Percentiles rank a stretch among this genome's conserved stretches.
Evolutionary conservation across 2,113 vertebrate genomes (phyloP).

Genomic region (Pedionomus torquatus): DNA sequence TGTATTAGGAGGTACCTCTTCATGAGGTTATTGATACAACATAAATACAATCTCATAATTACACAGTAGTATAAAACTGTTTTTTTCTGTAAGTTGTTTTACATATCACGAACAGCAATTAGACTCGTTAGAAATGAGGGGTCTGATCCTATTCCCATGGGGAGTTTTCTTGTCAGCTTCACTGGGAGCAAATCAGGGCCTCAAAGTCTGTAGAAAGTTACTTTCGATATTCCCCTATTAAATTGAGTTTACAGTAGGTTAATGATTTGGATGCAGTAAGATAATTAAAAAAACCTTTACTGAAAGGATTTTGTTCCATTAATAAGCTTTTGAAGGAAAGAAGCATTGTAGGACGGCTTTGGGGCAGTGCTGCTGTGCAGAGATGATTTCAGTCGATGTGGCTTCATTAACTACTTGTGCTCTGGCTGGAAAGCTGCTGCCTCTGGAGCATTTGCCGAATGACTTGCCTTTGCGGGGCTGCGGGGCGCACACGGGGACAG

Average conservation of each 20-base stretch:
- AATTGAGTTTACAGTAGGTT: not conserved
- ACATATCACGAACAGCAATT: not conserved
- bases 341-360: not conserved
- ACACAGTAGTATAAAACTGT: not conserved
- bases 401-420: not conserved
- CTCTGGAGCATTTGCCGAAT: not conserved
- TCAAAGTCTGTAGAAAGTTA: not conserved
- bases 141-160: not conserved
- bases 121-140: not conserved
- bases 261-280: not conserved
- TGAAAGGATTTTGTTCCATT: not conserved
- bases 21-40: not conserved
- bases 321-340: not conserved
- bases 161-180: not conserved
- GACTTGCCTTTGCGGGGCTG: not conserved
- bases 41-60: not conserved
- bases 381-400: not conserved
- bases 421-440: not conserved
- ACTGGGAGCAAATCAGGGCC: not conserved
- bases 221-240: not conserved
- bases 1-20: not conserved
- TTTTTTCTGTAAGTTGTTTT: not conserved
- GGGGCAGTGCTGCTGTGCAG: not conserved
- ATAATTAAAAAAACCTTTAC: not conserved
- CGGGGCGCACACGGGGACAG: fast-evolving